Percentiles rank a stretch among this genome's conserved stretches.
phyloP scores from a whole-genome alignment of 2,797 vertebrate genomes.

The Enteromius afrohamiltoni region DNA sequence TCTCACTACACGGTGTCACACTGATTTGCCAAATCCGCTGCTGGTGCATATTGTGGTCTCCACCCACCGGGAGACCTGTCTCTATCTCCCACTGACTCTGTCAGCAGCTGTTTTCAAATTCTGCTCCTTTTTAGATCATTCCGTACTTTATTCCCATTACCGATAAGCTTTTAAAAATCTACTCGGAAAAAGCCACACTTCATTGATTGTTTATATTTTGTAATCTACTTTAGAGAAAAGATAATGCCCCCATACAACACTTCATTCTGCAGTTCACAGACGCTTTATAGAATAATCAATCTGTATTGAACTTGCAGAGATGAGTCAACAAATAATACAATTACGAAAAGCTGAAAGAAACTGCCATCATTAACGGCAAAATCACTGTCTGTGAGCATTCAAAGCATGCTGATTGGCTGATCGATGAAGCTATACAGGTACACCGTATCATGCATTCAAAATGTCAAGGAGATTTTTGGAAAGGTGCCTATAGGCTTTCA shows the following conservation, averaged over 20 bases:
- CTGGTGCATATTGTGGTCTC: slow-evolving; percentile 50
- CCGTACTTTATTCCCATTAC: slow-evolving; percentile 15
- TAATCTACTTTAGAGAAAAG: slow-evolving; percentile 30
- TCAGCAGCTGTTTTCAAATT: slow-evolving; percentile 66
- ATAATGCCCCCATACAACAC: background rate
- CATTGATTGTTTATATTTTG: slow-evolving; percentile 30
- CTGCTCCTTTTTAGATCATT: slow-evolving; percentile 36
- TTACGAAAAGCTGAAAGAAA: slow-evolving; percentile 16
- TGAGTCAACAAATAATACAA: slow-evolving; percentile 27
- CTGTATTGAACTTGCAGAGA: slow-evolving; percentile 26
- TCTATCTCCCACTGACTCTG: slow-evolving; percentile 54
- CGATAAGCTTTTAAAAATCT: slow-evolving; percentile 24
- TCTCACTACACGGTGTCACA: slow-evolving; percentile 45
- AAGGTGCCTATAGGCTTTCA: slow-evolving; percentile 51
- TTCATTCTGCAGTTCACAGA: slow-evolving; percentile 18
- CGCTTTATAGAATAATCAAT: slow-evolving; percentile 30
- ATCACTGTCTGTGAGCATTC: slow-evolving; percentile 6
- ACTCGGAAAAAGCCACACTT: slow-evolving; percentile 14
- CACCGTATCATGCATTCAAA: slow-evolving; percentile 33
- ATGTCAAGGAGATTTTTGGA: slow-evolving; percentile 38
- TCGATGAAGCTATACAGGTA: slow-evolving; percentile 21
- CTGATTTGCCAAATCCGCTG: slow-evolving; percentile 58
- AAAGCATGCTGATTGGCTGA: slow-evolving; percentile 25
- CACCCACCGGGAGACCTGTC: slow-evolving; percentile 49
- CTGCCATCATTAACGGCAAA: slow-evolving; percentile 14